Conservation (phyloP, 2,888 invertebrate species). For the Branchinecta sandiegonensis region DNA sequence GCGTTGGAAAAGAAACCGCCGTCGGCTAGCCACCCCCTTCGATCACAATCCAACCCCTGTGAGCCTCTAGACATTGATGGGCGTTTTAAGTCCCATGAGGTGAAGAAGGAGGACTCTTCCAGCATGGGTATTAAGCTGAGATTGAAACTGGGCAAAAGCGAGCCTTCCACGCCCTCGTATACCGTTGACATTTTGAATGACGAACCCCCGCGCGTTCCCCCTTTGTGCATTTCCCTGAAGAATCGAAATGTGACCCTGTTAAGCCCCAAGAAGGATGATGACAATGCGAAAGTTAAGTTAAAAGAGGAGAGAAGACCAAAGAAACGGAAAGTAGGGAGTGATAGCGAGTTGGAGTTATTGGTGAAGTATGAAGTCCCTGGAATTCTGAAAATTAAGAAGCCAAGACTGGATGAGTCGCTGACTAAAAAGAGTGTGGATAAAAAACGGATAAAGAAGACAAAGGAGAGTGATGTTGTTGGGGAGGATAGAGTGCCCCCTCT, state of each 20-base stretch:
- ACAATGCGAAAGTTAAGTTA: background rate
- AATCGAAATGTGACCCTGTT: slow-evolving; percentile 67
- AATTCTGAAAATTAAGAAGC: slow-evolving; percentile 21
- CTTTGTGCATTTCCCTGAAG: slow-evolving; percentile 68
- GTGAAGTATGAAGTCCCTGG: slow-evolving; percentile 16
- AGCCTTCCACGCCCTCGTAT: slow-evolving; percentile 57
- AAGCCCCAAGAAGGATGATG: slow-evolving; percentile 32
- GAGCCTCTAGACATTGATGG: slow-evolving; percentile 4
- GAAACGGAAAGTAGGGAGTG: slow-evolving; percentile 20
- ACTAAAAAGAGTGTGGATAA: slow-evolving; percentile 2
- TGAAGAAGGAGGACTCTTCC: background rate
- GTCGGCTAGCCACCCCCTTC: background rate
- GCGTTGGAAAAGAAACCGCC: slow-evolving; percentile 7
- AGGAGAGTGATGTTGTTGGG: background rate
- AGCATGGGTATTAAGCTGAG: slow-evolving; percentile 49
- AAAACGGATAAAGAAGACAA: slow-evolving; percentile 3
- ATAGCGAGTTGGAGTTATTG: background rate
- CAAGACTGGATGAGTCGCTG: slow-evolving; percentile 6
- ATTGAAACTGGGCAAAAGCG: slow-evolving; percentile 65
- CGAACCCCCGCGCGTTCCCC: slow-evolving; percentile 62
- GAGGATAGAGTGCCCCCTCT: background rate
- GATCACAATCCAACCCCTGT: slow-evolving; percentile 4
- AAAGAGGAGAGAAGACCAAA: slow-evolving; percentile 17
- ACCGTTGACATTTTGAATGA: slow-evolving; percentile 46
- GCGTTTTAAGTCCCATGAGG: background rate